These are phyloP conservation scores for Aleiodes sp. DNA, from an alignment of 1,140 invertebrate species.

Conservation along the genomic window DNA sequence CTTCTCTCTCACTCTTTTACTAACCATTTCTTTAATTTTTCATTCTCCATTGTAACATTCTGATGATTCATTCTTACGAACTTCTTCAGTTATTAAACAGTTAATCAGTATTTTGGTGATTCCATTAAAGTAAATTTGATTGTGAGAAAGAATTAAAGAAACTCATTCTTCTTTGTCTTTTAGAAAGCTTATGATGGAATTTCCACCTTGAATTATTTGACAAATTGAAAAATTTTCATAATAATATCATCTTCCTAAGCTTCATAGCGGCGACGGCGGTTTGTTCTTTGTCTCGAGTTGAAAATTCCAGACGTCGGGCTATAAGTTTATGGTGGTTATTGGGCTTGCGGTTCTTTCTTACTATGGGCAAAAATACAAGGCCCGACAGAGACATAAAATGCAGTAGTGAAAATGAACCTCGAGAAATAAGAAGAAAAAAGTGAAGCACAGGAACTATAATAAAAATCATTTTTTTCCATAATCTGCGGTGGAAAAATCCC, in stretches of 20 bases:
- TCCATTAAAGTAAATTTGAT: no score
- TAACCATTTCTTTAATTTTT: slow-evolving; percentile 30
- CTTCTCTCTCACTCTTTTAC: slow-evolving; percentile 5
- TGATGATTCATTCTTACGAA: neutral
- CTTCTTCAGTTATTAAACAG: neutral
- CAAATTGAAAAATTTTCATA: slow-evolving; percentile 7
- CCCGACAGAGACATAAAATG: slow-evolving; percentile 1
- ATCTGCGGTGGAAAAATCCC: no score
- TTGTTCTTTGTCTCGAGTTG: slow-evolving; percentile 11
- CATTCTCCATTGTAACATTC: neutral
- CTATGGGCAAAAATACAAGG: neutral
- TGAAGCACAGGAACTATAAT: neutral
- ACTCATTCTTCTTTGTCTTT: no score
- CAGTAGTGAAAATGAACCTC: neutral
- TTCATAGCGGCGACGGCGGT: neutral
- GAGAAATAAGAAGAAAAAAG: no score
- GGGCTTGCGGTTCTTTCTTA: slow-evolving; percentile 2
- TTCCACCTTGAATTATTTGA: neutral
- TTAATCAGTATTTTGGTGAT: no score
- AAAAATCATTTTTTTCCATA: neutral
- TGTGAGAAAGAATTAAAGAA: no score
- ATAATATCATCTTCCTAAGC: slow-evolving; percentile 14
- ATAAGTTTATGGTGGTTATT: slow-evolving; percentile 12
- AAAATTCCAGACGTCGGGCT: slow-evolving; percentile 1
- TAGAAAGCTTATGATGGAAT: no score